These are phyloP conservation scores for Urophycis tenuis DNA, from an alignment of 2,797 vertebrate genomes.

Conservation along the genomic window DNA sequence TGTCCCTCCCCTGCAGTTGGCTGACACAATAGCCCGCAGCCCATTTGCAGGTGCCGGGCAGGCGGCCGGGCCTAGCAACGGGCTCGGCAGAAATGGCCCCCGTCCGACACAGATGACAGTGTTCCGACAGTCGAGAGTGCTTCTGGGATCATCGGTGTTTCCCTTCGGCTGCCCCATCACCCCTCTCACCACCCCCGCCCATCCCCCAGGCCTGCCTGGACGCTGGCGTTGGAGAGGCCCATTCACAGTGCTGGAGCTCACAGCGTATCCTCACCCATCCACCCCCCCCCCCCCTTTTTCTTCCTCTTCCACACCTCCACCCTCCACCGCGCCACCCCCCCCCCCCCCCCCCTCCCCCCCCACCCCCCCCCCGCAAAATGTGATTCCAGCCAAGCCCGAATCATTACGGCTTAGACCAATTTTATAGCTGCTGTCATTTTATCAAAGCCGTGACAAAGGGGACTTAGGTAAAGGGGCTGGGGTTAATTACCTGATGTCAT, in stretches of 20 bases:
- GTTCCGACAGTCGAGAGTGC: not conserved
- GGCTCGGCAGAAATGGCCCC: conserved; percentile 8
- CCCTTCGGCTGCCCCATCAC: not conserved
- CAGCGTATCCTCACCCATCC: not conserved
- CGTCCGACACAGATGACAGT: not conserved
- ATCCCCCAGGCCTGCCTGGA: not conserved
- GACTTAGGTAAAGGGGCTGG: conserved; percentile 21
- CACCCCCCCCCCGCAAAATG: conserved; percentile 25
- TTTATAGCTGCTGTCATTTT: conserved; percentile 30
- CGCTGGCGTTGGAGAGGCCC: not conserved
- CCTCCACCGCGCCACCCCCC: too few relatives aligned
- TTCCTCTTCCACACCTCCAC: not conserved
- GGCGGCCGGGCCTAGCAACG: conserved; percentile 2
- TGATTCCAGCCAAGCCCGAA: conserved; percentile 18
- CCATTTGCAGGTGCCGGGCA: conserved; percentile 13
- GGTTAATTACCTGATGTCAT: conserved; percentile 49
- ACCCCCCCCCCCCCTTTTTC: not conserved
- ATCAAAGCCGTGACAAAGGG: conserved; percentile 36
- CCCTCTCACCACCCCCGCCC: not conserved
- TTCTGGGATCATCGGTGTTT: not conserved
- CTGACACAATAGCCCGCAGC: conserved; percentile 8
- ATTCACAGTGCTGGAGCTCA: not conserved
- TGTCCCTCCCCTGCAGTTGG: conserved; percentile 9
- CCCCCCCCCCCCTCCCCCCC: not conserved
- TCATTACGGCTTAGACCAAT: conserved; percentile 29